phyloP scores from a whole-genome alignment of 2,113 vertebrate genomes.

The Chrysemys picta region DNA sequence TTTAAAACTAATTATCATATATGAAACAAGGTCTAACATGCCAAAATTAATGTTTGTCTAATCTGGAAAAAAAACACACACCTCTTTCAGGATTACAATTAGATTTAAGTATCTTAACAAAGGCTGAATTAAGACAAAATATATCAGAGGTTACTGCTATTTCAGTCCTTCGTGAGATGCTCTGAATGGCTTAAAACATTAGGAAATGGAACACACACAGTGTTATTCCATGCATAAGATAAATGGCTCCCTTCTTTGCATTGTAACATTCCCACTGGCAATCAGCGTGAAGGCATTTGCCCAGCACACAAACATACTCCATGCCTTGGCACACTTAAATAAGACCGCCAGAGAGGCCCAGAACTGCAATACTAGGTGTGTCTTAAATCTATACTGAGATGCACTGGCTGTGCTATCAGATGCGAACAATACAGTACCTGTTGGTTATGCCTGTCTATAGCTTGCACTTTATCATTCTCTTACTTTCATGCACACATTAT shows the following conservation, averaged over 20 bases:
- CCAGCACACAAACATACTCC: not conserved
- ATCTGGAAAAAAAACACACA: not conserved
- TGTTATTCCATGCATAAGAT: not conserved
- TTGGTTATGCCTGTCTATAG: not conserved
- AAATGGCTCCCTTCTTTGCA: not conserved
- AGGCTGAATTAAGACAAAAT: not conserved
- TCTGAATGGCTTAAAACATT: slow-evolving; percentile 4
- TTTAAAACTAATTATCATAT: slow-evolving; percentile 15
- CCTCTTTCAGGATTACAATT: slow-evolving; percentile 3
- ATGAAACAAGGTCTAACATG: not conserved
- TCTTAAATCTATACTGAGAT: not conserved
- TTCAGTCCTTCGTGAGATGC: not conserved
- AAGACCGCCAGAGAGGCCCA: not conserved
- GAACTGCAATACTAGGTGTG: not conserved
- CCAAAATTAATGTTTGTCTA: not conserved
- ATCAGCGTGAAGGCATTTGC: slow-evolving; percentile 2
- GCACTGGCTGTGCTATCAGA: not conserved
- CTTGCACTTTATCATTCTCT: not conserved
- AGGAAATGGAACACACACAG: not conserved
- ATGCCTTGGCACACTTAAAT: not conserved
- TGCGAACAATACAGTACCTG: not conserved
- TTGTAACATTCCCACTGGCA: not conserved
- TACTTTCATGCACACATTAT: not conserved
- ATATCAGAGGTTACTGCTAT: not conserved
- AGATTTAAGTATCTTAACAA: not conserved